These are phyloP conservation scores for Salmo trutta DNA, from an alignment of 2,797 vertebrate genomes.

Conservation along the genomic window DNA sequence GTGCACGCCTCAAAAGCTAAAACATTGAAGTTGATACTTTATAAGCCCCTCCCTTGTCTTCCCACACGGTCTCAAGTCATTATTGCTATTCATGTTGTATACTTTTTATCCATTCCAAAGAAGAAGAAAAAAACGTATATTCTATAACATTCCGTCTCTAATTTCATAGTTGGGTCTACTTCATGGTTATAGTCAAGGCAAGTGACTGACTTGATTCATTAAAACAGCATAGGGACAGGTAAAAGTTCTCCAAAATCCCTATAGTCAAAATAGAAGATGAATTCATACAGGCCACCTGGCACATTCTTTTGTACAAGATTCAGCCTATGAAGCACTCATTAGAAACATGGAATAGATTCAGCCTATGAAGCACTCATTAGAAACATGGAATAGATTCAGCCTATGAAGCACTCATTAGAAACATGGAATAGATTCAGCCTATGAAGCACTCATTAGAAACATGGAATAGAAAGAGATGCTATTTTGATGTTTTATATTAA, in stretches of 20 bases:
- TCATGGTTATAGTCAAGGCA: not conserved
- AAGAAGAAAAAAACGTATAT: not conserved
- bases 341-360: too few relatives aligned
- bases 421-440: too few relatives aligned
- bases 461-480: too few relatives aligned
- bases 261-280: not conserved
- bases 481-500: not conserved
- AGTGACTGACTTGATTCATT: not conserved
- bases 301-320: not conserved
- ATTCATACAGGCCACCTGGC: not conserved
- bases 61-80: slow-evolving; percentile 59
- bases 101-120: slow-evolving; percentile 3
- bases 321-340: too few relatives aligned
- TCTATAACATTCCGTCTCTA: too few relatives aligned
- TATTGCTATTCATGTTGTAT: slow-evolving; percentile 39
- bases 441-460: too few relatives aligned
- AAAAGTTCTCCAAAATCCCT: not conserved
- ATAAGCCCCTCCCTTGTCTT: slow-evolving; percentile 82
- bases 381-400: too few relatives aligned
- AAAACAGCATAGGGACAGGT: not conserved
- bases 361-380: too few relatives aligned
- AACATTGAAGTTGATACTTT: slow-evolving; percentile 73
- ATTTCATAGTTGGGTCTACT: too few relatives aligned
- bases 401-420: too few relatives aligned
- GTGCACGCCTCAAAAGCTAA: slow-evolving; percentile 76